Base-by-base conservation (phyloP, 2,888 invertebrate species). In the Hipparchia semele region DNA sequence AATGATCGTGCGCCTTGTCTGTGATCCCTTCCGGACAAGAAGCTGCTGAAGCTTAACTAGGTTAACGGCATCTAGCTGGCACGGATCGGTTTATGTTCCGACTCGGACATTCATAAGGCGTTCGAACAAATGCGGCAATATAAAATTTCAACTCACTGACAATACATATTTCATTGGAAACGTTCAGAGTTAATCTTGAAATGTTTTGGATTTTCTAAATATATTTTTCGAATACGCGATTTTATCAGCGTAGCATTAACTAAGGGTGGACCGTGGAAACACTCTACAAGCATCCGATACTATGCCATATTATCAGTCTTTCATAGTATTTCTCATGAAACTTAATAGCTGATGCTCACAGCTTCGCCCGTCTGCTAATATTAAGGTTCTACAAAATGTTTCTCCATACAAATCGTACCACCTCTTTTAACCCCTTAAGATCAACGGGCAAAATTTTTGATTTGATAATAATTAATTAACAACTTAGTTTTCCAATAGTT, bases 61-160 rank as follows among this genome's bases (percentile, higher is more conserved):
- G 89, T 88, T 89, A 89, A 88, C 85, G 83, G 84, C 82, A 75
- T 77, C 80, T 79, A 79, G 76, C 84, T 83, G 83, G 82, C 84
- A 83, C 80, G 79, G 79, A 79, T 81, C 79, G 74, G 78, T 72
- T 74, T 73, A 77, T 46, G 66, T 33, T 12, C n/a, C 13, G 65
- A 67, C 67, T 13, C n/a, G 33, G 59, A 67, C 54, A 13, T 39
- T 67, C 12, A 5, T n/a, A 39, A 13, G 4, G 56, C 23, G 53
- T 33, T 49, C 61, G 61, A 33, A 62, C 39, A 64, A 33, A 56
- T 45, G 60, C 2, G 7, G 56, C 60, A 60, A 60, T 67, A 51
- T 49, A 39, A 39, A 60, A 60, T 60, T 33, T 60, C 23, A 33
- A 10, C 10, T 10, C 8, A 5, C 53, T 12, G 53, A 54, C 10